phyloP scores from a whole-genome alignment of 2,888 invertebrate genomes.

The Mellilla xanthometata region DNA sequence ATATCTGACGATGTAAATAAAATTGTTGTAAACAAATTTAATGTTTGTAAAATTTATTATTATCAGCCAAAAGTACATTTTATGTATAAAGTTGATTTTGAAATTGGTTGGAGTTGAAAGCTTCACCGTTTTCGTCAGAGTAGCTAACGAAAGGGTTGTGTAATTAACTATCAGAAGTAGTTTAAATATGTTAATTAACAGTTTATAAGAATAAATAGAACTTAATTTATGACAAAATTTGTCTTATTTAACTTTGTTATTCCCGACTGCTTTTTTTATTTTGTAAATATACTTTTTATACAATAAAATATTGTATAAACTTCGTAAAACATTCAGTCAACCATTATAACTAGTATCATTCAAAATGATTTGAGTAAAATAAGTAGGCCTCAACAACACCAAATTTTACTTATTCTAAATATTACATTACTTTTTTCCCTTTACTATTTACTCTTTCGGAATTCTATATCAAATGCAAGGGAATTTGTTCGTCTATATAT shows the following conservation, averaged over 20 bases:
- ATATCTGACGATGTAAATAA: constrained; percentile 49
- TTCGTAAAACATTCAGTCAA: too few relatives aligned
- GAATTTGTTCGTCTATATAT: too few relatives aligned
- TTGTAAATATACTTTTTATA: too few relatives aligned
- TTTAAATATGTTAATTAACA: constrained; percentile 68
- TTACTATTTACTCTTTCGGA: too few relatives aligned
- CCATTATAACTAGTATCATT: too few relatives aligned
- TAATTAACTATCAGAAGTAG: constrained; percentile 75
- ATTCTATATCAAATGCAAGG: too few relatives aligned
- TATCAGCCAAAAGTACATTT: constrained; percentile 57
- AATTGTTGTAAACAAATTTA: constrained; percentile 40
- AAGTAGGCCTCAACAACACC: too few relatives aligned
- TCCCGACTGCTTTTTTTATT: too few relatives aligned
- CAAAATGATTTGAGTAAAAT: too few relatives aligned
- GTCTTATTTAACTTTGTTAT: constrained; percentile 30
- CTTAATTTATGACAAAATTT: constrained; percentile 49
- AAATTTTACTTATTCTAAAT: too few relatives aligned
- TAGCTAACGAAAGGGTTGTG: constrained; percentile 77
- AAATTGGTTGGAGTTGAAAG: constrained; percentile 39
- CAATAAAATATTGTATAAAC: too few relatives aligned
- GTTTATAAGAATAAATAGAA: constrained; percentile 68
- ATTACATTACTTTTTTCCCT: too few relatives aligned
- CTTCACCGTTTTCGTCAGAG: constrained; percentile 51
- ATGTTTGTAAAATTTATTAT: constrained; percentile 53
- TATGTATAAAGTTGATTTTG: constrained; percentile 43